Evolutionary conservation across 2,797 vertebrate species (phyloP), one percentile per base, ranked within the genome.

Genomic region (Echeneis naucrates): DNA sequence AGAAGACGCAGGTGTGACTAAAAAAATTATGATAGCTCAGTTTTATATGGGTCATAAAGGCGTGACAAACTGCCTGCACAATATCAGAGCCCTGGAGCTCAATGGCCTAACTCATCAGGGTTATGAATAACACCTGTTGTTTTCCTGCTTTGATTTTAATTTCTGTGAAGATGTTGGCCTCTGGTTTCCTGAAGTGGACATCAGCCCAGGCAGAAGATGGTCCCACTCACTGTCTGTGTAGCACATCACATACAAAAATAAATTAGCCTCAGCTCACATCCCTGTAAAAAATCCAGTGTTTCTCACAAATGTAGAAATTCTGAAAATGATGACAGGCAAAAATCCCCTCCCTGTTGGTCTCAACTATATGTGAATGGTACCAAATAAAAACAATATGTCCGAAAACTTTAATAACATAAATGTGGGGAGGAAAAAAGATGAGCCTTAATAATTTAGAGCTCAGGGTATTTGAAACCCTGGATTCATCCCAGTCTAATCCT

Each of bases 121-220:
- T 73, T 61, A 79, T 83, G 44, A 65, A 52, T 40, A 47, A 44
- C 52, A 67, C 37, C n/a, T 70, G 51, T 48, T 42, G 26, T 37
- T 60, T 64, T 38, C 21, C 47, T 70, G 42, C 54, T 21, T 14
- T 58, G 35, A 23, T 54, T 17, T 16, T 32, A 24, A 26, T 24
- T 47, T 64, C 37, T 54, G 30, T 26, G 8, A 13, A 52, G 42
- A 69, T 44, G 59, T 58, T 50, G 55, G 24, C 38, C 66, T 45
- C 51, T 68, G 68, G 68, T 81, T 58, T 59, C n/a, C 33, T 40
- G 14, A 17, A 5, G 30, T 70, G 44, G 56, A 47, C n/a, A 42
- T 55, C 5, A 37, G 23, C 13, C 62, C 16, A 21, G 13, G 48
- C n/a, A 47, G 45, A 23, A 21, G 19, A n/a, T 11, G 45, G 45